Percentiles rank a stretch among this genome's conserved stretches.
Conservation (phyloP, 2,797 vertebrate species). For the Sarcoramphus papa region DNA sequence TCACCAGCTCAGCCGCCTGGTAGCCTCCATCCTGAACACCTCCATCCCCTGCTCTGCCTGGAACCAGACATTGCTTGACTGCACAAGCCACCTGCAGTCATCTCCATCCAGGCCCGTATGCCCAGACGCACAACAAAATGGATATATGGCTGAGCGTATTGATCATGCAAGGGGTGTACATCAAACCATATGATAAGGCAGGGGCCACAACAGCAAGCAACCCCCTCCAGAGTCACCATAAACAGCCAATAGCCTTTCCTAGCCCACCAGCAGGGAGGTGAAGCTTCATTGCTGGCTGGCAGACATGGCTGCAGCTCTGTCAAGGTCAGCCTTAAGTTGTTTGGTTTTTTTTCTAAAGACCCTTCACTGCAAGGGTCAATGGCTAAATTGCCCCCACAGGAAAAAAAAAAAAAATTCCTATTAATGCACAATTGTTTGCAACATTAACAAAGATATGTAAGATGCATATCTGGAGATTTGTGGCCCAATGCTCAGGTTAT, state of each 20-base stretch:
- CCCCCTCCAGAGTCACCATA: not conserved
- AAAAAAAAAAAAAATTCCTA: not conserved
- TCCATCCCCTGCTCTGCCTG: rapidly evolving
- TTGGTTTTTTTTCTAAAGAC: not conserved
- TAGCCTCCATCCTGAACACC: not conserved
- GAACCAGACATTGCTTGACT: not conserved
- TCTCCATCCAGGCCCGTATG: not conserved
- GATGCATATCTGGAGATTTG: not conserved
- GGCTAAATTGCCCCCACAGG: not conserved
- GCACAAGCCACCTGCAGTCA: not conserved
- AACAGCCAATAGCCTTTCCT: not conserved
- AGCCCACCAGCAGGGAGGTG: not conserved
- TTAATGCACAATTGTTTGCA: not conserved
- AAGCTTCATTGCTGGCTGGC: not conserved
- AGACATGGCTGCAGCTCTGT: not conserved
- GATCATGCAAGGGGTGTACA: no score
- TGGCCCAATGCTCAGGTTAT: not conserved
- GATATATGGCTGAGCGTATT: rapidly evolving
- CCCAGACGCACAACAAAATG: not conserved
- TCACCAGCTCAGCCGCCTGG: not conserved
- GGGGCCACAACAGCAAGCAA: not conserved
- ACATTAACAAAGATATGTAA: not conserved
- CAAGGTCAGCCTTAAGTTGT: not conserved
- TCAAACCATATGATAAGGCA: not conserved
- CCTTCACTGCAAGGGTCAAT: not conserved